phyloP scores from a whole-genome alignment of 2,888 invertebrate species.

The Caenorhabditis afra region DNA sequence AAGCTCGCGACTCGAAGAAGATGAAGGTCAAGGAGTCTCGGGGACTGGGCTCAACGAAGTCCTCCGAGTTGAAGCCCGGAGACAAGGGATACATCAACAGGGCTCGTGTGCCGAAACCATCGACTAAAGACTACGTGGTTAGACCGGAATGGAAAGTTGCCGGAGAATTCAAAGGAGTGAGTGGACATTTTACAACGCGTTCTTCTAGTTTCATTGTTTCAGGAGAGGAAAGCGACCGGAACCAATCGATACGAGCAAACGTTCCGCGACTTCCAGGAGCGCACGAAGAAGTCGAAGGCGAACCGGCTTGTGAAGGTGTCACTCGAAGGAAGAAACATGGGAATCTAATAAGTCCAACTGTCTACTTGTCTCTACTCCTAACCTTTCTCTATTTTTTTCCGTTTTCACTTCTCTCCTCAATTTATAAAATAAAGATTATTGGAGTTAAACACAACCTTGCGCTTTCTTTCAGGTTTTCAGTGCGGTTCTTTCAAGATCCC shows the following conservation, averaged over 20 bases:
- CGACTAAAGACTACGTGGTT: constrained; percentile 95
- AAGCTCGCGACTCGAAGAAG: constrained; percentile 4
- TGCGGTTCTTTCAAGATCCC: constrained; percentile 12
- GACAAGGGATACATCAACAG: constrained; percentile 66
- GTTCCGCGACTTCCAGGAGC: constrained; percentile 76
- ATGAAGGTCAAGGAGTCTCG: constrained; percentile 37
- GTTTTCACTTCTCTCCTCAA: not conserved
- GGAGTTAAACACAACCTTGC: not conserved
- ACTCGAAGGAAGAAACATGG: constrained; percentile 77
- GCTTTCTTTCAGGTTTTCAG: not conserved
- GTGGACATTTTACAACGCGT: constrained; percentile 1
- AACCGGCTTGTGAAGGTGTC: constrained; percentile 74
- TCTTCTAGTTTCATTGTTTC: not conserved
- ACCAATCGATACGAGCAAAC: constrained; percentile 71
- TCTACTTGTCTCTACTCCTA: not conserved
- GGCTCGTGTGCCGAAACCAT: constrained; percentile 90
- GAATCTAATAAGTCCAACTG: constrained; percentile 55
- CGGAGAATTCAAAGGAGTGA: constrained; percentile 71
- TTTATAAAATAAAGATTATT: not conserved
- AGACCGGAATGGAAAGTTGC: constrained; percentile 85
- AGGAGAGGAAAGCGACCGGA: constrained; percentile 65
- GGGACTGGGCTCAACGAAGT: constrained; percentile 39
- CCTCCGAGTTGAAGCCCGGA: constrained; percentile 56
- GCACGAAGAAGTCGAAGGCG: constrained; percentile 73
- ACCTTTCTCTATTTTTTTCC: constrained; percentile 13